Conservation (phyloP, 2,888 invertebrate species). For the Eutolmus rufibarbis region DNA sequence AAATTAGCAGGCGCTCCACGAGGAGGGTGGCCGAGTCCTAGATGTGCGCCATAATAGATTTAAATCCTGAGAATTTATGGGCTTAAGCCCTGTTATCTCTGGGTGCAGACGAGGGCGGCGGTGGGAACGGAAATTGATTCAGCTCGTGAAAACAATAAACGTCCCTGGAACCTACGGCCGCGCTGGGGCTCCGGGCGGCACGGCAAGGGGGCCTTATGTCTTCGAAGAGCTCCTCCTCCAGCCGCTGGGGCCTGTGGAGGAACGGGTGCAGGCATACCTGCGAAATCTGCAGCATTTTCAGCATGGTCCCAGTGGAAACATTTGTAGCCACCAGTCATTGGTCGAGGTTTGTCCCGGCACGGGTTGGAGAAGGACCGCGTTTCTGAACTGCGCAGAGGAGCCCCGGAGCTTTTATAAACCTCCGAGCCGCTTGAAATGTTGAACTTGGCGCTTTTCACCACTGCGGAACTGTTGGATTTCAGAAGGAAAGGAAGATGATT, state of each 20-base stretch:
- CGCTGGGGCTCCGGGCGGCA: neutral
- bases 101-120: slow-evolving; percentile 31
- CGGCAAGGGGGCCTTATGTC: neutral
- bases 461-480: neutral
- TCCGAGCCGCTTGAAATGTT: neutral
- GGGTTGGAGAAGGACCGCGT: neutral
- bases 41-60: slow-evolving; percentile 45
- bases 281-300: slow-evolving; percentile 30
- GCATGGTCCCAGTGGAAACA: slow-evolving; percentile 4
- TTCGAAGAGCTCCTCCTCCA: slow-evolving; percentile 29
- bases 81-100: slow-evolving; percentile 47
- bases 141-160: slow-evolving; percentile 17
- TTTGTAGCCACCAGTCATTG: slow-evolving; percentile 42
- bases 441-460: slow-evolving; percentile 43
- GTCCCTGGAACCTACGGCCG: neutral
- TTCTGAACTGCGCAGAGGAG: slow-evolving; percentile 41
- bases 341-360: neutral
- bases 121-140: neutral
- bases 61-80: slow-evolving; percentile 47
- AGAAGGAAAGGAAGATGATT: neutral
- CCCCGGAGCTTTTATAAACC: slow-evolving; percentile 41
- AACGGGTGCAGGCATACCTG: slow-evolving; percentile 37
- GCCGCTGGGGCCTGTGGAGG: neutral
- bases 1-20: slow-evolving; percentile 1
- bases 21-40: neutral